A percentile compares a stretch with the other conserved stretches of the same genome.
Evolutionary conservation across 2,797 vertebrate genomes (phyloP).

Genomic region (Lagorchestes hirsutus): DNA sequence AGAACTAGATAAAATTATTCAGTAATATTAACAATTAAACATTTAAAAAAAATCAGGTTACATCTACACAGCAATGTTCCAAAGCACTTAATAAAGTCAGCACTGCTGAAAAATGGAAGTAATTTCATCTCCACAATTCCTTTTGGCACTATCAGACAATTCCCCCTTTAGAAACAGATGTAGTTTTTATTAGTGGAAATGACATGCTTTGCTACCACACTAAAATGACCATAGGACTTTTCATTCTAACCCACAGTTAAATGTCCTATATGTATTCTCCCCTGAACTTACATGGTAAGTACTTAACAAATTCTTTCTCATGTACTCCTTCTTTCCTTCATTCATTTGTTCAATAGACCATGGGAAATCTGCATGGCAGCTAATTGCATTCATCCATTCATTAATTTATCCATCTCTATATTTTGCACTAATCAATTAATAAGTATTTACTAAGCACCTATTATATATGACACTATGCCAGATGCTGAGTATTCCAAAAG

Average conservation of each 20-base stretch:
- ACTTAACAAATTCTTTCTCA: neutral
- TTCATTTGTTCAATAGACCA: neutral
- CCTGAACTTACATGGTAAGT: neutral
- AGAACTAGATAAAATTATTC: conserved; percentile 13
- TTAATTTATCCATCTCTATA: neutral
- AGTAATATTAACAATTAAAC: conserved; percentile 9
- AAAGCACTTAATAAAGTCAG: neutral
- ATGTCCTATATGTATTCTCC: neutral
- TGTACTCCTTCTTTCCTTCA: neutral
- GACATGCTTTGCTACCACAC: neutral
- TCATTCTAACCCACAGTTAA: neutral
- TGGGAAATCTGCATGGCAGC: neutral
- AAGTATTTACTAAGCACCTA: neutral
- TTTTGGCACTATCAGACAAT: neutral
- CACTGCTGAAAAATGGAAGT: neutral
- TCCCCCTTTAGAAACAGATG: neutral
- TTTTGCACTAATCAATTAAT: neutral
- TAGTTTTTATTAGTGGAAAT: neutral
- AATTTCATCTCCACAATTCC: neutral
- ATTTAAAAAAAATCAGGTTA: neutral
- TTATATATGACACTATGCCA: neutral
- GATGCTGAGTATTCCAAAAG: neutral
- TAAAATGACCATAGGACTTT: neutral
- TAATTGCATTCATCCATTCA: neutral
- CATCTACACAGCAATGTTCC: neutral